Evolutionary conservation across 2,113 vertebrate species (phyloP).

Genomic region (Prochilodus magdalenae): DNA sequence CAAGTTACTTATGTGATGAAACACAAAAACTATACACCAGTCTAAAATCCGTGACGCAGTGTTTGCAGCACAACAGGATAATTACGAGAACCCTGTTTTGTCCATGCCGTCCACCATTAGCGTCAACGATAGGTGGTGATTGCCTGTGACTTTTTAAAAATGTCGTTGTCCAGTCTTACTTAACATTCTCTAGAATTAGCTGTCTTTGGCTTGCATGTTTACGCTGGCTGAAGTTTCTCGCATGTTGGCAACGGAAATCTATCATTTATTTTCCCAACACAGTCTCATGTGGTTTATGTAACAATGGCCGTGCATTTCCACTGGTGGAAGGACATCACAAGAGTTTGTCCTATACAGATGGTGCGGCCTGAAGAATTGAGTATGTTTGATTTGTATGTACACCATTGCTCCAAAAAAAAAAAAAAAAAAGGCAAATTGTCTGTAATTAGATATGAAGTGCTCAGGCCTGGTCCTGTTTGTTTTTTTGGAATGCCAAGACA

Average conservation of each 20-base stretch:
- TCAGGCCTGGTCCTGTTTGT: slow-evolving; percentile 1
- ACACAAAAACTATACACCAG: too few relatives aligned
- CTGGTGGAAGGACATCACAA: slow-evolving; percentile 36
- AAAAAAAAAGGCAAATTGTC: slow-evolving; percentile 19
- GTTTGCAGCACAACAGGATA: too few relatives aligned
- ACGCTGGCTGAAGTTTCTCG: slow-evolving; percentile 4
- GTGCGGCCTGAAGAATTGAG: slow-evolving; percentile 26
- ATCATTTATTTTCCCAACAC: background rate
- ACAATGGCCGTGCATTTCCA: slow-evolving; percentile 33
- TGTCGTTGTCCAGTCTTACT: background rate
- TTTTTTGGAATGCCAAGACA: background rate
- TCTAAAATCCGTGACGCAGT: too few relatives aligned
- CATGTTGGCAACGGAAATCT: background rate
- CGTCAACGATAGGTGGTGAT: background rate
- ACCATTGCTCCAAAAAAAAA: background rate
- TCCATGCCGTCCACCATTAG: background rate
- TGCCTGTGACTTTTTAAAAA: background rate
- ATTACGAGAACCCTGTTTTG: too few relatives aligned
- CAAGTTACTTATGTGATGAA: too few relatives aligned
- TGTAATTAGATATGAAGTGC: slow-evolving; percentile 16
- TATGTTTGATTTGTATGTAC: slow-evolving; percentile 42
- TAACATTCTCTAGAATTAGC: slow-evolving; percentile 11
- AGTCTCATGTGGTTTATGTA: slow-evolving; percentile 18
- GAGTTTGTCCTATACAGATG: slow-evolving; percentile 43
- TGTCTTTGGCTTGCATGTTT: slow-evolving; percentile 32